Evolutionary conservation across 2,113 vertebrate genomes (phyloP).

Genomic region (Charadrius vociferus): DNA sequence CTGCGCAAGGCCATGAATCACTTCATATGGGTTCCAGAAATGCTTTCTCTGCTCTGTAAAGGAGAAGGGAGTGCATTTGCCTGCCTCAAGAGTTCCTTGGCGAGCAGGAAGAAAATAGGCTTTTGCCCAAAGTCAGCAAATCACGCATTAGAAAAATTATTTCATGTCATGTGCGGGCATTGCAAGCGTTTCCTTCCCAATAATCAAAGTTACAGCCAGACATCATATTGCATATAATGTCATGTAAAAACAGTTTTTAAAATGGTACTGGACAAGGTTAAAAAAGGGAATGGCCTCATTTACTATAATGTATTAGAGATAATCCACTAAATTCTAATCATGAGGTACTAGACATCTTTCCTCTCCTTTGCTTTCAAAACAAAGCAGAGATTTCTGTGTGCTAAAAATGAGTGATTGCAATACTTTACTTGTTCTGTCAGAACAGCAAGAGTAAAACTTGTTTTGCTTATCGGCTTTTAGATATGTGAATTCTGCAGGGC

Average conservation of each 20-base stretch:
- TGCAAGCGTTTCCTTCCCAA: background rate
- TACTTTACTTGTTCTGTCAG: background rate
- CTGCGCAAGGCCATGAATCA: background rate
- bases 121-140: slow-evolving; percentile 20
- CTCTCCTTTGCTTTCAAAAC: background rate
- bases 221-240: background rate
- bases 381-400: background rate
- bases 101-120: background rate
- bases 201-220: background rate
- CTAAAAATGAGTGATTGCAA: background rate
- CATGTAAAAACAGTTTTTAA: background rate
- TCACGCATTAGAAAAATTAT: background rate
- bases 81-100: background rate
- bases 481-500: background rate
- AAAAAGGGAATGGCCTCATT: background rate
- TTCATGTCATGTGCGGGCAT: background rate
- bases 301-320: background rate
- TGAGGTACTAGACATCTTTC: background rate
- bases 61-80: background rate
- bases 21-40: background rate
- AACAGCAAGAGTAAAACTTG: background rate
- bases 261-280: background rate
- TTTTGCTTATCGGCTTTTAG: background rate
- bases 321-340: background rate
- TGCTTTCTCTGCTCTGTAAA: background rate